Base-by-base conservation (phyloP, 2,888 invertebrate species). In the Leuctra nigra region DNA sequence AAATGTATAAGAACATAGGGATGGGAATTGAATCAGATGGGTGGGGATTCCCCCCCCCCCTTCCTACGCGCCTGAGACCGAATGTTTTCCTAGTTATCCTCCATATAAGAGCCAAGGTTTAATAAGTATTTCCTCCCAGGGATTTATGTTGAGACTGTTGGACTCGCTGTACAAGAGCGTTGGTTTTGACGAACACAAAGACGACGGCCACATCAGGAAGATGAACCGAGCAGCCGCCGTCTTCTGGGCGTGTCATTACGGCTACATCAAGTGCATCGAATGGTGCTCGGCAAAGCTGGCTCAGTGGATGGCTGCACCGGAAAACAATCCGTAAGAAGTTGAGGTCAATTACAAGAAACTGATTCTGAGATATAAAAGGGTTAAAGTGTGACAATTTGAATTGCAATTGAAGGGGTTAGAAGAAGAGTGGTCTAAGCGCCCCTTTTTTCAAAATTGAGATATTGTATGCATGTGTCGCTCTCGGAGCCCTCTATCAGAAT, bases 201-300 rank as follows among this genome's bases (percentile, higher is more conserved):
- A 61, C 4, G 69, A 68, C 57, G 60, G 64, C 3, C 62, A 67
- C 29, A 59, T 67, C 22, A 62, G 62, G 13, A 63, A 64, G 46
- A 64, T 64, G 58, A 65, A 65, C 46, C 63, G 69, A 4, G 63
- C 62, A 13, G 64, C 64, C 54, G 63, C 67, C 18, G 58, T 69
- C 14, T 56, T 59, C 22, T 69, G 68, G 68, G 66, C 68, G 18
- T 70, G 70, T 59, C 56, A 62, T 13, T 59, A 68, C 20, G 67
- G 64, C 18, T 60, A 67, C 52, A 41, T 60, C 24, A 66, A 65
- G 52, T 71, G 71, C 55, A 54, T 70, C 2, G 41, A 61, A n/a
- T n/a, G 13, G 9, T 16, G 22, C 4, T 7, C 11, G 2, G 44
- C 4, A 4, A 2, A 4, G 7, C 44, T 44, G 11, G 44, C 22